A percentile compares a stretch with the other conserved stretches of the same genome.
Evolutionary conservation across 2,113 vertebrate species (phyloP).

Genomic region (Pampusana beccarii): DNA sequence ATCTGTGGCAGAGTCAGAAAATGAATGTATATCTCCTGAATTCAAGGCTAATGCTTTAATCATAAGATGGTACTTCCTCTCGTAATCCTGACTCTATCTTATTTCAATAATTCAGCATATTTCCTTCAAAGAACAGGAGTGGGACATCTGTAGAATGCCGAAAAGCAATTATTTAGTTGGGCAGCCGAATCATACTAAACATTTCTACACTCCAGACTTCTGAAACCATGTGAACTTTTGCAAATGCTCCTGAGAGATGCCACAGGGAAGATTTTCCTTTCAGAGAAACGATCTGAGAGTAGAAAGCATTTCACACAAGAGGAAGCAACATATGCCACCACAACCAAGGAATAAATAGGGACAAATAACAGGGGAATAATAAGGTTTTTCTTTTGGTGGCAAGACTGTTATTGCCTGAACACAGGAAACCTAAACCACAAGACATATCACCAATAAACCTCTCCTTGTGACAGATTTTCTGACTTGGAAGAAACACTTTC

Average conservation of each 20-base stretch:
- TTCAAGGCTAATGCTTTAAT: conserved; percentile 32
- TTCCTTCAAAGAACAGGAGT: conserved; percentile 20
- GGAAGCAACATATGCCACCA: conserved; percentile 59
- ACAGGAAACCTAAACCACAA: not conserved
- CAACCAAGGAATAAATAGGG: conserved; percentile 50
- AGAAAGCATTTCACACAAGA: conserved; percentile 64
- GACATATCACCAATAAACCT: not conserved
- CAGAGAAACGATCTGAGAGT: conserved; percentile 49
- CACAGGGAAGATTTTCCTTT: conserved; percentile 60
- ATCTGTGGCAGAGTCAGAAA: not conserved
- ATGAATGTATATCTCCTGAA: not conserved
- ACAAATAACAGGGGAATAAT: conserved; percentile 54
- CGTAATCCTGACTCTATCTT: conserved; percentile 2
- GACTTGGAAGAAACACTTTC: not conserved
- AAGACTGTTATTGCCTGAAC: conserved; percentile 1
- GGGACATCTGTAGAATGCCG: conserved; percentile 9
- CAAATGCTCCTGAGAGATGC: conserved; percentile 64
- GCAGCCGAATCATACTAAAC: not conserved
- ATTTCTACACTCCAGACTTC: conserved; percentile 43
- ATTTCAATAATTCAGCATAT: conserved; percentile 43
- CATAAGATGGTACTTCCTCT: conserved; percentile 5
- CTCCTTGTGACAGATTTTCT: conserved; percentile 6
- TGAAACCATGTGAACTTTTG: conserved; percentile 58
- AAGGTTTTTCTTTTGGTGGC: conserved; percentile 31
- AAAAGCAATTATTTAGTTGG: conserved; percentile 62